These are phyloP conservation scores for Thripadectes ignobilis DNA, from an alignment of 2,797 vertebrate genomes.

Conservation along the genomic window DNA sequence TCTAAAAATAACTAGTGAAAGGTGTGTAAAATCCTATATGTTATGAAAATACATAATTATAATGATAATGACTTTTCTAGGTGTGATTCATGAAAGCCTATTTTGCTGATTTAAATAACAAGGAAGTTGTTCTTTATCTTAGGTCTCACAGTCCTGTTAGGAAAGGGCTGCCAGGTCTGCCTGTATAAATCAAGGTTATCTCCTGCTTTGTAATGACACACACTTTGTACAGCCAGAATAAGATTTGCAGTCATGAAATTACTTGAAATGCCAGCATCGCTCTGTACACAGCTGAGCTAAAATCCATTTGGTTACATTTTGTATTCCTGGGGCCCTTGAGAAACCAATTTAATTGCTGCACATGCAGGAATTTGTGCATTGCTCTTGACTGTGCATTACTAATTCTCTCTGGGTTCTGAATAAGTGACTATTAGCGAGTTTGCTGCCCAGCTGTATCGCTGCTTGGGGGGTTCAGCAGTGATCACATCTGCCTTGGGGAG, in stretches of 20 bases:
- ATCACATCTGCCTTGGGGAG: neutral
- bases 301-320: neutral
- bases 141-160: neutral
- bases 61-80: neutral
- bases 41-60: neutral
- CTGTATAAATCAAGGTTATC: slow-evolving; percentile 28
- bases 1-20: neutral
- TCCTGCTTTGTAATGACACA: neutral
- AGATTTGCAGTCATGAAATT: neutral
- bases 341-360: neutral
- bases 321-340: neutral
- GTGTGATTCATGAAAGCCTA: neutral
- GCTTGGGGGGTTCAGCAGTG: neutral
- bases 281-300: neutral
- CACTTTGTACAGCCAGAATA: neutral
- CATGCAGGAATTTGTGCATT: neutral
- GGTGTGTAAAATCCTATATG: neutral
- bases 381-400: neutral
- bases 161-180: neutral
- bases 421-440: neutral
- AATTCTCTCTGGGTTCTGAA: neutral
- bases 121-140: slow-evolving; percentile 3
- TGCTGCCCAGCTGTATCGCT: slow-evolving; percentile 22
- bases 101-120: slow-evolving; percentile 18
- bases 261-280: neutral